Evolutionary conservation across 2,113 vertebrate genomes (phyloP).

Genomic region (Sisor rabdophorus): DNA sequence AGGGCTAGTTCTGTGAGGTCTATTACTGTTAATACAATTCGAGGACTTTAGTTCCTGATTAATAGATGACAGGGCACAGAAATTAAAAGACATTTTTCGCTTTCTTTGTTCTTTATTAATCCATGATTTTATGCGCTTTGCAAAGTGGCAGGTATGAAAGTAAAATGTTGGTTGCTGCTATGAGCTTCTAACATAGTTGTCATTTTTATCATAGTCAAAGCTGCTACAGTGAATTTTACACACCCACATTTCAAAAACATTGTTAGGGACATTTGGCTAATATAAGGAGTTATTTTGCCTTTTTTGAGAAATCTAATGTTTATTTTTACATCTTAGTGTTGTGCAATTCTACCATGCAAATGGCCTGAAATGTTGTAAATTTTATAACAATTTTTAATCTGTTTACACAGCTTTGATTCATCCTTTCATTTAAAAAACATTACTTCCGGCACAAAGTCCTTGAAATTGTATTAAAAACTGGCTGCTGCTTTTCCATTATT

Average conservation of each 20-base stretch:
- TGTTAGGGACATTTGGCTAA: too few species aligned
- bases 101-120: background rate
- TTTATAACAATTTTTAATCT: background rate
- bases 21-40: background rate
- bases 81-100: slow-evolving; percentile 1
- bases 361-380: background rate
- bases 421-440: too few species aligned
- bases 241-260: background rate
- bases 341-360: background rate
- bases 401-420: background rate
- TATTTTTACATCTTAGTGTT: background rate
- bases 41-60: background rate
- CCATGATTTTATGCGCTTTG: background rate
- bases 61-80: background rate
- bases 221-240: slow-evolving; percentile 10
- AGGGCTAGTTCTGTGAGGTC: background rate
- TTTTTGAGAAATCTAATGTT: background rate
- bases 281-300: background rate
- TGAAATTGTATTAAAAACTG: background rate
- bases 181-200: slow-evolving; percentile 2
- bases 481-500: background rate
- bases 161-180: background rate
- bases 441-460: background rate
- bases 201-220: slow-evolving; percentile 9
- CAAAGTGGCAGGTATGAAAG: background rate